Evolutionary conservation across 2,888 invertebrate species (phyloP), one percentile per base, ranked within the genome.

Genomic region (Xestia c-nigrum): DNA sequence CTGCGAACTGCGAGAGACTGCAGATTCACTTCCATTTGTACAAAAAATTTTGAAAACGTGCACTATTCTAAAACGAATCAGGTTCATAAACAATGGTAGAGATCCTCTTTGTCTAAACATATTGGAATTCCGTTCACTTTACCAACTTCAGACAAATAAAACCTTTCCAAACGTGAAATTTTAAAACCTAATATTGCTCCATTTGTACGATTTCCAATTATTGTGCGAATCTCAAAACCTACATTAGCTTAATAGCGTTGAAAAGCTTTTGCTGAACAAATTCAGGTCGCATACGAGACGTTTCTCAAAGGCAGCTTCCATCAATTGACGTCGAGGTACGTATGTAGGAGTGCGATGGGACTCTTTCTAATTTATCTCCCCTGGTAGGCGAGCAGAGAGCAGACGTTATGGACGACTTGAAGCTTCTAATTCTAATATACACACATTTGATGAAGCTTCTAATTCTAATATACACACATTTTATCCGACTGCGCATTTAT

Each of bases 181-280:
- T 81, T 68, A 31, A 75, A 67, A 59, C 47, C 43, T 65, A 67
- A 76, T 46, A 31, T 57, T 55, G 59, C 64, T 74, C 67, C 52
- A 73, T 86, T 75, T 55, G 64, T 76, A 71, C n/a, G 38, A 69
- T 76, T 86, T 69, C 57, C 74, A 84, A 81, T 84, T 74, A 77
- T 78, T 74, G 70, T 65, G 74, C 46, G 66, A 72, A 61, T 72
- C 24, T 74, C 21, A 50, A 52, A 79, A 47, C 16, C 47, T 79
- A 84, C 74, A 79, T 84, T 77, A 86, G 71, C 74, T 86, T 74
- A 76, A 71, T 68, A 76, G 65, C 61, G 43, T 76, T 76, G 47
- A 74, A 81, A 81, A 72, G 67, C 68, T 74, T 73, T 84, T 31
- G 61, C 46, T 63, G 46, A 72, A 74, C 38, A 65, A 76, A 81